Evolutionary conservation across 2,113 vertebrate species (phyloP).

Genomic region (Aramus guarauna): DNA sequence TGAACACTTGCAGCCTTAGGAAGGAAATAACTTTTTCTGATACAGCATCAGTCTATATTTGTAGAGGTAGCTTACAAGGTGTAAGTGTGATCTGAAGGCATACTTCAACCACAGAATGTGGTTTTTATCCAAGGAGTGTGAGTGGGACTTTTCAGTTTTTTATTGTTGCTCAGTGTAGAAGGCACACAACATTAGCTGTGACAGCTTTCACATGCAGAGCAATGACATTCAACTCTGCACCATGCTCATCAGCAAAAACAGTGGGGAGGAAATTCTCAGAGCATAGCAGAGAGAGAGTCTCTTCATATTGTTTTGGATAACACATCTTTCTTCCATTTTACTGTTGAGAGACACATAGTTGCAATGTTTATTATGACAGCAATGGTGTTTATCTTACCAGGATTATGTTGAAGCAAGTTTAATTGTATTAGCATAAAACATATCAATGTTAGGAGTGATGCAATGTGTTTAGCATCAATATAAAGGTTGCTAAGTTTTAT

Average conservation of each 20-base stretch:
- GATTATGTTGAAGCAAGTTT: slow-evolving; percentile 72
- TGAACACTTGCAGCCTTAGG: background rate
- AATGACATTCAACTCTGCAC: background rate
- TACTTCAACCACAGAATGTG: background rate
- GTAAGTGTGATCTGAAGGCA: background rate
- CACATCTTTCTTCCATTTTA: slow-evolving; percentile 47
- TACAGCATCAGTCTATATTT: background rate
- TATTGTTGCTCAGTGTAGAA: background rate
- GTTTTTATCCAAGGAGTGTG: background rate
- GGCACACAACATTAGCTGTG: slow-evolving; percentile 35
- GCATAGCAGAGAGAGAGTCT: background rate
- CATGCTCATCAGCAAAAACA: background rate
- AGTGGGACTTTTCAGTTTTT: background rate
- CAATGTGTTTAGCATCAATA: slow-evolving; percentile 82
- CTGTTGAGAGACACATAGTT: slow-evolving; percentile 22
- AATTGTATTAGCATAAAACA: slow-evolving; percentile 75
- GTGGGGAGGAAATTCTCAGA: slow-evolving; percentile 16
- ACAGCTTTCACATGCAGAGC: slow-evolving; percentile 40
- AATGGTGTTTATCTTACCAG: slow-evolving; percentile 71
- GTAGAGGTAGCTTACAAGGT: background rate
- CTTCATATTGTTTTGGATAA: slow-evolving; percentile 50
- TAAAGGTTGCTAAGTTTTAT: slow-evolving; percentile 78
- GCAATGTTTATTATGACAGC: slow-evolving; percentile 74
- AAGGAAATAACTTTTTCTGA: background rate
- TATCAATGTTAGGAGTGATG: slow-evolving; percentile 67